Evolutionary conservation across 2,113 vertebrate species (phyloP).

Genomic region (Psittacara wagleri): DNA sequence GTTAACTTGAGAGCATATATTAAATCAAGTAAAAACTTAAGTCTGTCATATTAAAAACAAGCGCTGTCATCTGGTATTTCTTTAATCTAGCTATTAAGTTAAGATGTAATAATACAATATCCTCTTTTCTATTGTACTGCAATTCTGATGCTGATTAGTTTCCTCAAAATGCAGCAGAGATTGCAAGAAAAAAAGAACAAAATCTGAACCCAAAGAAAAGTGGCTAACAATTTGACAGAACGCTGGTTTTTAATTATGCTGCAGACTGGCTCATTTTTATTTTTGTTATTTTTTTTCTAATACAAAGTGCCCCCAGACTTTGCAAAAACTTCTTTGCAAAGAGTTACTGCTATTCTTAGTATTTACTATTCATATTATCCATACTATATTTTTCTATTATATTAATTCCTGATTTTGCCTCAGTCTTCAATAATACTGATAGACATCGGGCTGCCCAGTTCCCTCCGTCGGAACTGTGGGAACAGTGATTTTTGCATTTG

Average conservation of each 20-base stretch:
- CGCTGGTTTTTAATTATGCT: neutral
- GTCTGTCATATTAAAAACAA: neutral
- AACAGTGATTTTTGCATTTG: neutral
- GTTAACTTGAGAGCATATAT: slow-evolving; percentile 4
- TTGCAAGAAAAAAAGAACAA: neutral
- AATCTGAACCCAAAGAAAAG: neutral
- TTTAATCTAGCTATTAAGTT: slow-evolving; percentile 13
- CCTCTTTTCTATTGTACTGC: slow-evolving; percentile 10
- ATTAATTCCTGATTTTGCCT: neutral
- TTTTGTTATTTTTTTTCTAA: neutral
- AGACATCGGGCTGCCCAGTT: neutral
- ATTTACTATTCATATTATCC: neutral
- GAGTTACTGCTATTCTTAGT: neutral
- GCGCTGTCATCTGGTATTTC: neutral
- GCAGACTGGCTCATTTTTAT: neutral
- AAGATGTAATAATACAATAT: neutral
- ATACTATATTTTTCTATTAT: neutral
- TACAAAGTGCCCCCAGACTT: neutral
- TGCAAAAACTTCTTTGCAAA: neutral
- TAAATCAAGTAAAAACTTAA: neutral
- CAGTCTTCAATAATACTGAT: neutral
- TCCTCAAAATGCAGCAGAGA: neutral
- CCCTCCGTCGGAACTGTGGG: accelerated
- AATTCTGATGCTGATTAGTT: slow-evolving; percentile 3
- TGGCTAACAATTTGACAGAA: neutral